Evolutionary conservation across 2,888 invertebrate genomes (phyloP).

Genomic region (Lymantria monacha): DNA sequence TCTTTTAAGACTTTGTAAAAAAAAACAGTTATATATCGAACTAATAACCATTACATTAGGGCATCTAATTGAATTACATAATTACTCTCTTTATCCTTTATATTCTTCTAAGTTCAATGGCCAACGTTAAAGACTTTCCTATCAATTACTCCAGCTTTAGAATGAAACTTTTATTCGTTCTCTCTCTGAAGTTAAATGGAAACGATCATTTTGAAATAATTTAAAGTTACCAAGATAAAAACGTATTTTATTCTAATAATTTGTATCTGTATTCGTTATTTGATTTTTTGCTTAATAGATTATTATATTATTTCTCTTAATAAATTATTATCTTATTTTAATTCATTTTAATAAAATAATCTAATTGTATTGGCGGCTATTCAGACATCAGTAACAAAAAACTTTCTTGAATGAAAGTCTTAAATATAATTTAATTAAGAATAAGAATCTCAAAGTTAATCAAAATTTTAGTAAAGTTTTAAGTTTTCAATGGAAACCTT

Average conservation of each 20-base stretch:
- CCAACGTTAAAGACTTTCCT: constrained; percentile 15
- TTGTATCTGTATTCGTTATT: not conserved
- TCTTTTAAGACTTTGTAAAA: no score
- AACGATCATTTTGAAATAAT: constrained; percentile 12
- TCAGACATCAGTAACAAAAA: not conserved
- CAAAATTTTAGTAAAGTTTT: no score
- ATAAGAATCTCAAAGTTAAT: no score
- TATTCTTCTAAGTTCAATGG: constrained; percentile 12
- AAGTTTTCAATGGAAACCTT: no score
- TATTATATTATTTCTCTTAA: no score
- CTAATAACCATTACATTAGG: no score
- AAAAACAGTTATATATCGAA: no score
- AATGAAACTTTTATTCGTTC: constrained; percentile 12
- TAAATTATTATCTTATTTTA: not conserved
- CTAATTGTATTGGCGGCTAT: not conserved
- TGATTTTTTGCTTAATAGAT: no score
- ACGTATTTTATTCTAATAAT: not conserved
- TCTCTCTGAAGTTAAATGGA: constrained; percentile 19
- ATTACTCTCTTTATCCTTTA: no score
- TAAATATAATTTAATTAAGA: no score
- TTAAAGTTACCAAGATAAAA: constrained; percentile 4
- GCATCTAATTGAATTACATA: no score
- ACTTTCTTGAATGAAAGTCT: no score
- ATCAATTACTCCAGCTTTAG: constrained; percentile 12
- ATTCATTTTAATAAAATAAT: not conserved